A percentile compares a stretch with the other conserved stretches of the same genome.
Conservation (phyloP, 2,888 invertebrate species). For the Dolichomitus sp. region DNA sequence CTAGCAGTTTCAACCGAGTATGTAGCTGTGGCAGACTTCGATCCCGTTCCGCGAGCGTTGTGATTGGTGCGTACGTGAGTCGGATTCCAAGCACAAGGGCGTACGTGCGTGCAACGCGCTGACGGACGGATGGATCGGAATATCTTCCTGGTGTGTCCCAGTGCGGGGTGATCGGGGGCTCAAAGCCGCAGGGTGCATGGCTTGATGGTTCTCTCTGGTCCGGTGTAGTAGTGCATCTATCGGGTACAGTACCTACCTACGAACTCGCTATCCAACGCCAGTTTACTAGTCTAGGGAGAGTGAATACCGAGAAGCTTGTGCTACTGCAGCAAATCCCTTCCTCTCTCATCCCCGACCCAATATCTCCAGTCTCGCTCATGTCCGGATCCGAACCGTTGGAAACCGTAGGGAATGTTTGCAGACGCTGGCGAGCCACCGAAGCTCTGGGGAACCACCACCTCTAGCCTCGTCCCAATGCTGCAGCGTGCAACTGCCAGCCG, state of each 20-base stretch:
- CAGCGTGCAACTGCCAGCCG: conserved; percentile 43
- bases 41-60: conserved; percentile 73
- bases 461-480: conserved; percentile 19
- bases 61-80: conserved; percentile 77
- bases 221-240: conserved; percentile 17
- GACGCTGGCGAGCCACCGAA: conserved; percentile 53
- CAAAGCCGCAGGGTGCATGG: conserved; percentile 61
- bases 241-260: conserved; percentile 35
- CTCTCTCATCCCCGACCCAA: conserved; percentile 40
- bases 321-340: conserved; percentile 41
- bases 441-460: conserved; percentile 53
- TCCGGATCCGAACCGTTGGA: conserved; percentile 46
- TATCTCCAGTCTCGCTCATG: conserved; percentile 54
- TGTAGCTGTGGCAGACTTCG: conserved; percentile 64
- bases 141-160: conserved; percentile 49
- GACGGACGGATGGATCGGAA: conserved; percentile 55
- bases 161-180: conserved; percentile 38
- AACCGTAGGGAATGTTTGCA: conserved; percentile 70
- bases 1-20: conserved; percentile 37
- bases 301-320: conserved; percentile 65
- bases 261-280: conserved; percentile 41
- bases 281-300: conserved; percentile 64
- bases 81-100: conserved; percentile 70
- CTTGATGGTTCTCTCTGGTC: conserved; percentile 19
- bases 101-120: conserved; percentile 72